A percentile compares a stretch with the other conserved stretches of the same genome.
These are phyloP conservation scores for Ophioninae sp. DNA, from an alignment of 2,888 invertebrate genomes.

Conservation along the genomic window DNA sequence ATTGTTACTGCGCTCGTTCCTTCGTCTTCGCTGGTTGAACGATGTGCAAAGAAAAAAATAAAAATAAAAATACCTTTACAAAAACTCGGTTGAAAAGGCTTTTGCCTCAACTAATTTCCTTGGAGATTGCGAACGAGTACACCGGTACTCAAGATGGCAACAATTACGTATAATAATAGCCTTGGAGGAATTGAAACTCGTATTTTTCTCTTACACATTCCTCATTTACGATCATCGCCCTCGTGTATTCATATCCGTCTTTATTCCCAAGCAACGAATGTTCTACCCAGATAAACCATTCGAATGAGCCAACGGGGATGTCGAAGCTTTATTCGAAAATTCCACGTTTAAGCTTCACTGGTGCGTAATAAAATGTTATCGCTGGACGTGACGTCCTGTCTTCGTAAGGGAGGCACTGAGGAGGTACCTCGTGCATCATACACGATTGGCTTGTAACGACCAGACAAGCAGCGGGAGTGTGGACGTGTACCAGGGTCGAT, in stretches of 20 bases:
- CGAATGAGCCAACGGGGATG: background rate
- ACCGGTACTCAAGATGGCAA: background rate
- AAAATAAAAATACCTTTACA: background rate
- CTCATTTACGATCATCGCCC: background rate
- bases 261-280: background rate
- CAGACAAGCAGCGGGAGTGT: slow-evolving; percentile 17
- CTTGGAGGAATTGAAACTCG: background rate
- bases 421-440: slow-evolving; percentile 34
- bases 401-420: slow-evolving; percentile 9
- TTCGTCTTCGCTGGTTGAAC: slow-evolving; percentile 44
- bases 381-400: slow-evolving; percentile 52
- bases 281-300: background rate
- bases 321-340: slow-evolving; percentile 5
- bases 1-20: slow-evolving; percentile 63
- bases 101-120: background rate
- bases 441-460: slow-evolving; percentile 36
- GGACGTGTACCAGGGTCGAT: slow-evolving; percentile 44
- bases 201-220: background rate
- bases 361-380: slow-evolving; percentile 38
- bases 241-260: background rate
- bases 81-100: background rate
- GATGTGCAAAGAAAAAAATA: background rate
- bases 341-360: slow-evolving; percentile 13
- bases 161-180: background rate
- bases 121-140: background rate